A percentile compares a stretch with the other conserved stretches of the same genome.
phyloP scores from a whole-genome alignment of 1,140 invertebrate species.

The Aethina tumida region DNA sequence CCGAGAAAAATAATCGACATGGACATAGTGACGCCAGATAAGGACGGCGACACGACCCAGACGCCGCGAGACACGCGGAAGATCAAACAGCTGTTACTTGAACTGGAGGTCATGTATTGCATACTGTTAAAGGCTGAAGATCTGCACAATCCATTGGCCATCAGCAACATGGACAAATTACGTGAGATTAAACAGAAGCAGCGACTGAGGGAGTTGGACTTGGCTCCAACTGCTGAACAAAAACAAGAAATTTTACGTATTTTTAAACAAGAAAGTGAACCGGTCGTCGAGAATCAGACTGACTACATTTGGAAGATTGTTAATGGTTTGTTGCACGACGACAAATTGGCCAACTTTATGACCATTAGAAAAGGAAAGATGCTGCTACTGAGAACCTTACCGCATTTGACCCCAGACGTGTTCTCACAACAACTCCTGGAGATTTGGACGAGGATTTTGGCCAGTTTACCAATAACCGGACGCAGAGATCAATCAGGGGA shows the following conservation, averaged over 20 bases:
- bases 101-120: conserved; percentile 68
- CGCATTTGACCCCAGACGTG: conserved; percentile 30
- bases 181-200: conserved; percentile 34
- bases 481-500: conserved; percentile 32
- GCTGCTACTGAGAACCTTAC: conserved; percentile 47
- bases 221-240: conserved; percentile 43
- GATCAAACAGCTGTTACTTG: conserved; percentile 66
- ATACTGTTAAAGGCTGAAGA: conserved; percentile 63
- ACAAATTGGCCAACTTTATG: conserved; percentile 54
- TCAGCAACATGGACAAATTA: conserved; percentile 49
- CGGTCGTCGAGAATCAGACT: conserved; percentile 33
- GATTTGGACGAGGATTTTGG: conserved; percentile 29
- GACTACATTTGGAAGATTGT: conserved; percentile 51
- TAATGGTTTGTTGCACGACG: conserved; percentile 50
- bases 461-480: conserved; percentile 31
- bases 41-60: conserved; percentile 38
- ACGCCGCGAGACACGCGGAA: conserved; percentile 46
- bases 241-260: conserved; percentile 40
- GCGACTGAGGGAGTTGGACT: conserved; percentile 35
- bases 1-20: conserved; percentile 90
- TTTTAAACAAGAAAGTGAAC: conserved; percentile 33
- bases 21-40: conserved; percentile 57
- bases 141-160: conserved; percentile 58
- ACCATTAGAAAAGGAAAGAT: conserved; percentile 64
- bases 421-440: conserved; percentile 26